phyloP scores from a whole-genome alignment of 1,140 invertebrate genomes.

The Hydropsyche tenuis region DNA sequence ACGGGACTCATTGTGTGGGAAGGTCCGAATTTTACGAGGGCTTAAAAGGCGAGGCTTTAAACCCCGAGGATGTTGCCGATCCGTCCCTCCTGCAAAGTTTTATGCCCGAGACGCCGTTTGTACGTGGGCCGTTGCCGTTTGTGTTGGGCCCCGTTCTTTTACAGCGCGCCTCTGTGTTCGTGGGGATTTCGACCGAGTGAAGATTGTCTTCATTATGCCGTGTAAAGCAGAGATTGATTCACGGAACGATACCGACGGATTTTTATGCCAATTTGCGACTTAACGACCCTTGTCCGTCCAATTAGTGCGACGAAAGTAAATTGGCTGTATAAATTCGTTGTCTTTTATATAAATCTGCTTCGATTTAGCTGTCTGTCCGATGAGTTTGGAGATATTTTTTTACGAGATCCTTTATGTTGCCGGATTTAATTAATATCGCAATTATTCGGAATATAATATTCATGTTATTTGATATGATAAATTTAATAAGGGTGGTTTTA shows the following conservation, averaged over 20 bases:
- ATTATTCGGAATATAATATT: too few species aligned
- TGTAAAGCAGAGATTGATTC: slow-evolving; percentile 48
- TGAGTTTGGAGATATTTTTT: too few species aligned
- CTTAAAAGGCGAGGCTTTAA: slow-evolving; percentile 49
- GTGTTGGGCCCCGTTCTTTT: too few species aligned
- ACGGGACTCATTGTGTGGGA: slow-evolving; percentile 17
- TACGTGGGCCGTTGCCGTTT: too few species aligned
- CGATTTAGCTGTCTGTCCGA: too few species aligned
- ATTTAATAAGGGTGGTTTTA: too few species aligned
- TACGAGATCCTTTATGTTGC: too few species aligned
- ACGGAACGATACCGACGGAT: slow-evolving; percentile 35
- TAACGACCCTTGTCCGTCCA: background rate
- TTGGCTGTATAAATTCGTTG: too few species aligned
- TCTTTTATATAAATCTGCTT: too few species aligned
- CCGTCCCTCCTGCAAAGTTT: slow-evolving; percentile 44
- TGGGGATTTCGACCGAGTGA: slow-evolving; percentile 30
- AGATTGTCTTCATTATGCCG: slow-evolving; percentile 44
- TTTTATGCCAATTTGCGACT: slow-evolving; percentile 11
- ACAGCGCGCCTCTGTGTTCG: slow-evolving; percentile 13
- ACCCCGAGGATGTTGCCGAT: slow-evolving; percentile 45
- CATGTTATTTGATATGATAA: too few species aligned
- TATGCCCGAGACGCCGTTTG: slow-evolving; percentile 42
- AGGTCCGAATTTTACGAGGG: slow-evolving; percentile 47
- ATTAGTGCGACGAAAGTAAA: background rate
- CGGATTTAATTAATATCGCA: too few species aligned